Evolutionary conservation across 2,888 invertebrate species (phyloP), one percentile per base, ranked within the genome.

Genomic region (Caenorhabditis drosophilae): DNA sequence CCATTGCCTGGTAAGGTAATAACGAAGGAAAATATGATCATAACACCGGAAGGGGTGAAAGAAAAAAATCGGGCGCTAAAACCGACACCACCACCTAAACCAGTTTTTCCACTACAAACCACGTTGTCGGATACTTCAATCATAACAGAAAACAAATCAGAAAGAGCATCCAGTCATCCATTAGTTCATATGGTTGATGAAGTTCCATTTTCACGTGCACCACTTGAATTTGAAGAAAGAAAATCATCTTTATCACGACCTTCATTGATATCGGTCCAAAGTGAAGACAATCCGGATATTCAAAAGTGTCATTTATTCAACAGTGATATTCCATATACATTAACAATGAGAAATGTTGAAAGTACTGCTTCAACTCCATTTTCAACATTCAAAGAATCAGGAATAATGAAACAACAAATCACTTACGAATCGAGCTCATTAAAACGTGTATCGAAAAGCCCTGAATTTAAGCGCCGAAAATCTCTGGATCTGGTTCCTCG

Each of bases 261-360:
- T 0, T 67, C 78, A 7, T 36, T 77, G 35, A 83, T 83, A 47
- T 80, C 82, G 4, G 78, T 83, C 2, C 75, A 80, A 55, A 69
- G 73, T 35, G 83, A 79, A 34, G 83, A 84, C 35, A 61, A 62
- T 26, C 83, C 79, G 9, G 79, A 78, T 31, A 66, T 79, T n/a
- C 68, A 77, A 56, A 75, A 76, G 47, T 72, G 70, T 41, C 75
- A 75, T 47, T 56, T 79, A 11, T 72, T 76, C 58, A 77, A 75
- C 50, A 72, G 74, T 18, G 75, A 77, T 34, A 77, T 84, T 18
- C 84, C 84, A 4, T 84, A 84, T 61, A 81, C 84, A 2, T 62
- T 84, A 27, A 84, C 83, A 15, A 73, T 84, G 70, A 60, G 84
- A 23, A 81, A 64, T 79, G 68, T 81, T 6, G 70, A 68, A n/a